Evolutionary conservation across 2,888 invertebrate genomes (phyloP).

Genomic region (Drosophila mulleri): DNA sequence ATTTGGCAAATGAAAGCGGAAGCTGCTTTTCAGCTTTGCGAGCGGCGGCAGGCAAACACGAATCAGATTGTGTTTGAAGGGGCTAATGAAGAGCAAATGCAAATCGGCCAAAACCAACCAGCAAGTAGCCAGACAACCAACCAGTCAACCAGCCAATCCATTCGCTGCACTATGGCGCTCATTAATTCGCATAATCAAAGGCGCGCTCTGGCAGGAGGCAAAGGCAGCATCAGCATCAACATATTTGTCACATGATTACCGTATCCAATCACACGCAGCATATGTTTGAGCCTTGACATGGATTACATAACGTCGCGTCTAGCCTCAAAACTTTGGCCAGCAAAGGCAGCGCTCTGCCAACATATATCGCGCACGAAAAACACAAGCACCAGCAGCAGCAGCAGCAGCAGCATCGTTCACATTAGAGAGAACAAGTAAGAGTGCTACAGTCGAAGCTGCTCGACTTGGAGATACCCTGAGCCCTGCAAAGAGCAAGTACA

Average conservation of each 20-base stretch:
- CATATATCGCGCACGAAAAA: constrained; percentile 4
- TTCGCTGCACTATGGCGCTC: constrained; percentile 42
- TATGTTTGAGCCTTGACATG: constrained; percentile 34
- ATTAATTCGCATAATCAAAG: constrained; percentile 78
- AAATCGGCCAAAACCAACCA: constrained; percentile 33
- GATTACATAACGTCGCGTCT: constrained; percentile 51
- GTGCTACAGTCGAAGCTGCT: too few species aligned
- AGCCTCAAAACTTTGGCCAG: constrained; percentile 30
- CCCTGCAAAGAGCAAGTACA: too few species aligned
- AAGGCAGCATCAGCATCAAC: constrained; percentile 32
- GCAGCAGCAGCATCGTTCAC: constrained; percentile 4
- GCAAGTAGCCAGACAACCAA: not conserved
- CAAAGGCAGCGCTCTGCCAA: not conserved
- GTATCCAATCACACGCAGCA: constrained; percentile 59
- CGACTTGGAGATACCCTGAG: too few species aligned
- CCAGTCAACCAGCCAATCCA: not conserved
- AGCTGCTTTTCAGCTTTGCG: constrained; percentile 43
- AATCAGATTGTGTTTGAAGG: constrained; percentile 53
- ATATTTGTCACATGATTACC: constrained; percentile 76
- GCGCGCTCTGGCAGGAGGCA: constrained; percentile 19
- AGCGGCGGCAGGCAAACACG: constrained; percentile 42
- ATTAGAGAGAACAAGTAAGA: not conserved
- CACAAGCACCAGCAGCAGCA: constrained; percentile 14
- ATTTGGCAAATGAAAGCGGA: constrained; percentile 24
- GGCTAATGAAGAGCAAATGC: constrained; percentile 75